Evolutionary conservation across 2,113 vertebrate species (phyloP), one percentile per base, ranked within the genome.

Genomic region (Pipra filicauda): DNA sequence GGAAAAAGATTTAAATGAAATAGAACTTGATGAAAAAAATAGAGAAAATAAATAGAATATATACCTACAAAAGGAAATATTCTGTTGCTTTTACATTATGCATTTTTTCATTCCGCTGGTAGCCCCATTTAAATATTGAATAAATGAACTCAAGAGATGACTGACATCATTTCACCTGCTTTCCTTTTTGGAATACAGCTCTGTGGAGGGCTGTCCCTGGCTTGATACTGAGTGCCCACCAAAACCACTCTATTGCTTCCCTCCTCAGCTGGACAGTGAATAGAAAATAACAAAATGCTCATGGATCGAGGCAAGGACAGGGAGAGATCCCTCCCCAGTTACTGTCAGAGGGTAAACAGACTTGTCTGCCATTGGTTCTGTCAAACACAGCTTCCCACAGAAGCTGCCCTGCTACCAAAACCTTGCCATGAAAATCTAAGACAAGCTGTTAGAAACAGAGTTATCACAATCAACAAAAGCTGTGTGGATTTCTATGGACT

Each of bases 311-410:
- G 13, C 9, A 15, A 51, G 58, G 37, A 17, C 31, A n/a, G 27
- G 44, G 27, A 66, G 39, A 35, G 30, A 59, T 19, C 74, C 26
- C 46, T 7, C 46, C 31, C 10, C 52, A 20, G 12, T 4, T 21
- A 1, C 10, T 28, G 6, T 5, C 31, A 12, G 0, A 0, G 23
- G 33, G 23, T 9, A 39, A 78, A 39, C 13, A 39, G 11, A 11
- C 9, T 54, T 1, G 0, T 37, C n/a, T 61, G 55, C 18, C 16
- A 2, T 14, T 23, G 26, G 24, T 19, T 43, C 39, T 48, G 9
- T 27, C 6, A 6, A 54, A 35, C n/a, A 4, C 0, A 76, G 48
- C 41, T 27, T 55, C 35, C 23, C 30, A 28, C 35, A 59, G 24
- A 66, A 59, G 23, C 7, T 27, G 23, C 3, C 18, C 57, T 19